phyloP scores from a whole-genome alignment of 2,888 invertebrate species.

The Troides helena region DNA sequence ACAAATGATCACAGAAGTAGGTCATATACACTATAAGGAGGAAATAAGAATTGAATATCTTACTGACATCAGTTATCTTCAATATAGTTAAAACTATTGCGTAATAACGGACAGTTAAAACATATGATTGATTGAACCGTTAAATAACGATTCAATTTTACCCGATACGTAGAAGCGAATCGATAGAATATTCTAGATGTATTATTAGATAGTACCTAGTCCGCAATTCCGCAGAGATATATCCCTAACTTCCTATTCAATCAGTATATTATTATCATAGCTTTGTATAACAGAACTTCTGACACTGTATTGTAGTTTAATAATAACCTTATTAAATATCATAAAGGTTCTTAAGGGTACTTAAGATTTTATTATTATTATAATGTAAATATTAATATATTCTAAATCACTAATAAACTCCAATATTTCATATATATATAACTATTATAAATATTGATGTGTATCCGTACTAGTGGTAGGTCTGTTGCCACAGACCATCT shows the following conservation, averaged over 20 bases:
- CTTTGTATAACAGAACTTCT: neutral
- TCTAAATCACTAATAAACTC: neutral
- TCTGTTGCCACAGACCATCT: no score
- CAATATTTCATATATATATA: no score
- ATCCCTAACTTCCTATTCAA: neutral
- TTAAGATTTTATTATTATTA: neutral
- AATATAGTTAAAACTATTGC: constrained; percentile 1
- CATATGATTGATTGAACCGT: neutral
- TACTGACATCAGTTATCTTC: neutral
- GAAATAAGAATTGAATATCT: neutral
- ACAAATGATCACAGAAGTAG: neutral
- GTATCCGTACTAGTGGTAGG: no score
- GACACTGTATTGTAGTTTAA: neutral
- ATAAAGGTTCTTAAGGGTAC: neutral
- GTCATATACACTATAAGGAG: neutral
- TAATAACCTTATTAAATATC: neutral
- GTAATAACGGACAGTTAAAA: constrained; percentile 3
- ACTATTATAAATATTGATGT: no score
- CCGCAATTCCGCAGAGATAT: neutral
- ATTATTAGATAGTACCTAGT: constrained; percentile 12
- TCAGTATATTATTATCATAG: neutral
- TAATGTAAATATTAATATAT: neutral
- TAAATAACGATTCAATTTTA: constrained; percentile 14
- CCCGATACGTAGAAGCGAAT: constrained; percentile 4
- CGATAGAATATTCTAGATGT: constrained; percentile 13